Evolutionary conservation across 2,113 vertebrate species (phyloP), one percentile per base, ranked within the genome.

Genomic region (Lipophrys pholis): DNA sequence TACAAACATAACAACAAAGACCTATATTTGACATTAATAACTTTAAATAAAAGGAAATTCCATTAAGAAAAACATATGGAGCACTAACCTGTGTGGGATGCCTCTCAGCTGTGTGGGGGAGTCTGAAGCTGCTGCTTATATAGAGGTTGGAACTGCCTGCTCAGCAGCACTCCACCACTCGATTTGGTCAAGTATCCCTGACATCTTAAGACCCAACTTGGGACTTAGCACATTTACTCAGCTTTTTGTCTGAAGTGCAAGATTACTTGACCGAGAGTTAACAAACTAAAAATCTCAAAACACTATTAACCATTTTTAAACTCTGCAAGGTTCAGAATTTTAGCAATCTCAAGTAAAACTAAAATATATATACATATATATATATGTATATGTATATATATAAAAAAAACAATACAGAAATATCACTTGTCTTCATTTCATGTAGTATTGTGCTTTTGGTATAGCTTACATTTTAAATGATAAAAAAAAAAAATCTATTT

Each of bases 111-210:
- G 45, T 30, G 78, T 42, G 43, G 68, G 52, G 36, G 43, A 74
- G 72, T 12, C 51, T 74, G 68, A 81, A 69, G 73, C 56, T 51
- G 53, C 50, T 80, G 67, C 85, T 78, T 91, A 69, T 91, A 91
- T 90, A 90, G 73, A 69, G 68, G 30, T 57, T 14, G 12, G 11
- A 76, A 63, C 8, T 83, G 86, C 70, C 40, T 35, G 4, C 77
- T 90, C 90, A 89, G 88, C 86, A 68, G 56, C 49, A 54, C 60
- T 51, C 46, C 14, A 1, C 69, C 61, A 11, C 86, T 85, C 64
- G 5, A 83, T 90, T 91, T 91, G 86, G 86, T 86, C 86, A 91
- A 82, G 81, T 66, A 86, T 78, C 77, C 58, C 59, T 81, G 69
- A 63, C 74, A 81, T 81, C 41, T 40, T 76, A 55, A 82, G 54